phyloP scores from a whole-genome alignment of 2,797 vertebrate species.

The Onychomys torridus region DNA sequence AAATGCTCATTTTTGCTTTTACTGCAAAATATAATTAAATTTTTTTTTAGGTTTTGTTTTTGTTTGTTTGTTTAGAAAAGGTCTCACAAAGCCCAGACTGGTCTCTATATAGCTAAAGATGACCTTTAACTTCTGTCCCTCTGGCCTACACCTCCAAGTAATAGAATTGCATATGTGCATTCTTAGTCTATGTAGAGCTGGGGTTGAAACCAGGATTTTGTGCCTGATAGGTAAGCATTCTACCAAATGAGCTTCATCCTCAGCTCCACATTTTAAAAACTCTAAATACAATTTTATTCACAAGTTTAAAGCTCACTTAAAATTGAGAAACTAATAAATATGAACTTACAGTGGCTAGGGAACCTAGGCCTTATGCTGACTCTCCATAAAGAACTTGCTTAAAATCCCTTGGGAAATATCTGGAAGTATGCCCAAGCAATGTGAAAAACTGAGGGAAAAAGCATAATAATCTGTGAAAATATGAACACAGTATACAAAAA shows the following conservation, averaged over 20 bases:
- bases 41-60: not conserved
- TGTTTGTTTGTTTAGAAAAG: not conserved
- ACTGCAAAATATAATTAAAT: not conserved
- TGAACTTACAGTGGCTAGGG: not conserved
- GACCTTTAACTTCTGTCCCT: not conserved
- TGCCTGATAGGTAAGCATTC: not conserved
- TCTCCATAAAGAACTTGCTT: not conserved
- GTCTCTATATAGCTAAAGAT: not conserved
- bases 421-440: not conserved
- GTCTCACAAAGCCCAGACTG: not conserved
- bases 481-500: not conserved
- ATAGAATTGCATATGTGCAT: not conserved
- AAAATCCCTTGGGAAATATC: not conserved
- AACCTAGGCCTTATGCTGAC: not conserved
- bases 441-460: not conserved
- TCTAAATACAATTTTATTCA: not conserved
- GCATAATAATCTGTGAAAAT: not conserved
- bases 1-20: not conserved
- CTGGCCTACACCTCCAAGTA: too few species aligned
- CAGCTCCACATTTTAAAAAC: not conserved
- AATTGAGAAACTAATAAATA: not conserved
- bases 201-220: not conserved
- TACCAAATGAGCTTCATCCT: not conserved
- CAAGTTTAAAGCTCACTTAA: not conserved
- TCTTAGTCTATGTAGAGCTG: not conserved